Base-by-base conservation (phyloP, 2,113 vertebrate genomes). In the Panurus biarmicus region DNA sequence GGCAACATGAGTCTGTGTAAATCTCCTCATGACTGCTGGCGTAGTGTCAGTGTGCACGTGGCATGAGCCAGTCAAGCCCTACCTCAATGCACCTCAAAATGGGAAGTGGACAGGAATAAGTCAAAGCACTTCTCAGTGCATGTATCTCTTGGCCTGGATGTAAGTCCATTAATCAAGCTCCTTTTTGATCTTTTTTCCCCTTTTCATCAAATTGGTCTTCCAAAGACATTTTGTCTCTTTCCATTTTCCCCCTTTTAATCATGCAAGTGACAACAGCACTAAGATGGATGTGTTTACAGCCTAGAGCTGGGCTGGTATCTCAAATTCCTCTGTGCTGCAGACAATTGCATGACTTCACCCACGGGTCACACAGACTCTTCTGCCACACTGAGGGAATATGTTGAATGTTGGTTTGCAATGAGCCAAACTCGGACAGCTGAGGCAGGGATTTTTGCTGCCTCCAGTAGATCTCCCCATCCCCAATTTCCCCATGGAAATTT, bases 241-340 rank as follows among this genome's bases (percentile, higher is more conserved):
- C 28, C 22, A 14, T 90, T 87, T 95, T 18, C 6, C 51, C 53
- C 23, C 40, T 85, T 95, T 89, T 87, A 87, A 93, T 83, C 45
- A 73, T 1, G 2, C 3, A 2, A 73, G 74, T 85, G 77, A 89
- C 84, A 79, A 53, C 67, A 84, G 71, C 48, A 38, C 40, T 65
- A 94, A 96, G 85, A 96, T 89, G 87, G 81, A 96, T 91, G 86
- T 77, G 57, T 92, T 94, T 93, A 81, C 87, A 85, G 71, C 60
- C 74, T 38, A 48, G 77, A 86, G 53, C 25, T 78, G 93, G 74
- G 77, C 60, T 86, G 56, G 38, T 81, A 73, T 84, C 77, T 93
- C 50, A 54, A 53, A 95, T 85, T 94, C 80, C 42, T 92, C 65
- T 76, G 50, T 0, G 0, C 72, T 92, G 79, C 73, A 93, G 90